Percentiles rank a stretch among this genome's conserved stretches.
Evolutionary conservation across 2,797 vertebrate species (phyloP).

Genomic region (Champsocephalus esox): DNA sequence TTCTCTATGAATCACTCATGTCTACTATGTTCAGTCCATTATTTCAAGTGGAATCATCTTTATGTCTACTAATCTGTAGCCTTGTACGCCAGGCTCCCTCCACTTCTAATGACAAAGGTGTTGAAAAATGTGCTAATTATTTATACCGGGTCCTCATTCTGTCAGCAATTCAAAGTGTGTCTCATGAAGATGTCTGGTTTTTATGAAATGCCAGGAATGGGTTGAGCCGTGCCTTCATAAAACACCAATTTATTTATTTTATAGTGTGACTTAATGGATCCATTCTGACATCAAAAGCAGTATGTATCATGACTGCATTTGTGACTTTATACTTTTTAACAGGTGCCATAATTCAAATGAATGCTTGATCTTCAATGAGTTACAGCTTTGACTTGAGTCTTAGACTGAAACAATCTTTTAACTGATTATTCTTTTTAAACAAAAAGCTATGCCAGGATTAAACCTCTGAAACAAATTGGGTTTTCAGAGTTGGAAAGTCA

Average conservation of each 20-base stretch:
- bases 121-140: slow-evolving; percentile 77
- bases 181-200: slow-evolving; percentile 74
- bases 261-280: slow-evolving; percentile 58
- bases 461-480: slow-evolving; percentile 15
- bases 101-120: slow-evolving; percentile 76
- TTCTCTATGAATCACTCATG: slow-evolving; percentile 69
- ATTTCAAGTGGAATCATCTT: slow-evolving; percentile 75
- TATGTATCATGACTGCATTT: slow-evolving; percentile 34
- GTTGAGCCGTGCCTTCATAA: slow-evolving; percentile 64
- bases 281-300: slow-evolving; percentile 56
- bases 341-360: slow-evolving; percentile 39
- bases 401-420: slow-evolving; percentile 26
- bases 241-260: slow-evolving; percentile 69
- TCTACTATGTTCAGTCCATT: slow-evolving; percentile 75
- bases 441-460: slow-evolving; percentile 17
- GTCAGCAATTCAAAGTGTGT: slow-evolving; percentile 75
- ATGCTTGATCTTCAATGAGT: slow-evolving; percentile 29
- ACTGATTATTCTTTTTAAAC: slow-evolving; percentile 7
- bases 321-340: slow-evolving; percentile 55
- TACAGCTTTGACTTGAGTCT: slow-evolving; percentile 1
- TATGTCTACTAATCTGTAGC: slow-evolving; percentile 67
- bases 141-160: slow-evolving; percentile 79
- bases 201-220: slow-evolving; percentile 68
- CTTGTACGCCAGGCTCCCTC: slow-evolving; percentile 60
- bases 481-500: slow-evolving; percentile 17